Evolutionary conservation across 2,797 vertebrate species (phyloP).

Genomic region (Sorex maritimensis): DNA sequence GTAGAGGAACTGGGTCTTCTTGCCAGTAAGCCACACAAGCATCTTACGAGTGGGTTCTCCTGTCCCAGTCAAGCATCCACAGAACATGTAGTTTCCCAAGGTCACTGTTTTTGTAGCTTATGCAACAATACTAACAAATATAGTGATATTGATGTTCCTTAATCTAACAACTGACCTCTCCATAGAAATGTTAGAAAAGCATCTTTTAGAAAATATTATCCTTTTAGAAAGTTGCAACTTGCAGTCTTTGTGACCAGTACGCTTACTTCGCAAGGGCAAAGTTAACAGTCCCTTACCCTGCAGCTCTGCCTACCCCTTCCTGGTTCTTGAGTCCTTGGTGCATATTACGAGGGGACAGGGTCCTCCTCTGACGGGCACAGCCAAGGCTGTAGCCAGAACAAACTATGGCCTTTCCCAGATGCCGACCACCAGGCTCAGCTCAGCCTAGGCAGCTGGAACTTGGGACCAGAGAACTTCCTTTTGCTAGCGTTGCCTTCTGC

Average conservation of each 20-base stretch:
- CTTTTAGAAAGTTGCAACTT: not conserved
- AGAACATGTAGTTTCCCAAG: not conserved
- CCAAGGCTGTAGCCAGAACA: not conserved
- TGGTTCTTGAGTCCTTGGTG: accelerated
- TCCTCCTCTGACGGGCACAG: not conserved
- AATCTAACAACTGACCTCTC: not conserved
- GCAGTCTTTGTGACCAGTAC: not conserved
- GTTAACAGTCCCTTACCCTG: not conserved
- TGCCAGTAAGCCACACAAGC: not conserved
- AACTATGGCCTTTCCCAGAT: not conserved
- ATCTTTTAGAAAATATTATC: not conserved
- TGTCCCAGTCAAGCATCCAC: not conserved
- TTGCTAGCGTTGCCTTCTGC: constrained; percentile 51
- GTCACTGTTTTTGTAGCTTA: not conserved
- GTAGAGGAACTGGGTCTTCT: not conserved
- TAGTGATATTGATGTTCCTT: not conserved
- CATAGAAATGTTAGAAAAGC: not conserved
- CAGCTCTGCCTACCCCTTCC: not conserved
- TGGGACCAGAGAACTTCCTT: constrained; percentile 26
- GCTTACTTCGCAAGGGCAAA: not conserved
- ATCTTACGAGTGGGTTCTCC: not conserved
- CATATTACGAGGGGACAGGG: not conserved
- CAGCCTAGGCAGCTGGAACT: constrained; percentile 47
- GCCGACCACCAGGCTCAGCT: not conserved
- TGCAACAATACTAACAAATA: not conserved